Evolutionary conservation across 1,140 invertebrate species (phyloP).

Genomic region (Drosophila funebris): DNA sequence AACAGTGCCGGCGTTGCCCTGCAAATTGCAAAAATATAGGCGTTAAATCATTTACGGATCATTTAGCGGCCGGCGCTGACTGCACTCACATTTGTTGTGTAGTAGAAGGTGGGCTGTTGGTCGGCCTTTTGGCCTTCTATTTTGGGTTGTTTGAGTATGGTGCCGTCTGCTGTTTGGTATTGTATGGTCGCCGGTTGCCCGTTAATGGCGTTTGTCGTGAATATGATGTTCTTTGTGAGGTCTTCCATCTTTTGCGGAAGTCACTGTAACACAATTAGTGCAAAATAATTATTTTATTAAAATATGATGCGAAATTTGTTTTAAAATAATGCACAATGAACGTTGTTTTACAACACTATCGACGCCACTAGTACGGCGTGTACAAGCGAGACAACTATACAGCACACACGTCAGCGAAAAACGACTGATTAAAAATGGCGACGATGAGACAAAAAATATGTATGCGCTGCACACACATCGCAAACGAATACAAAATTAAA

Average conservation of each 20-base stretch:
- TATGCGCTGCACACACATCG: slow-evolving; percentile 51
- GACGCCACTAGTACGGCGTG: slow-evolving; percentile 31
- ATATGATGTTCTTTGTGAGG: slow-evolving; percentile 83
- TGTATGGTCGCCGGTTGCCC: slow-evolving; percentile 82
- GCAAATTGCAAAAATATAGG: background rate
- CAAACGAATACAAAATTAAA: slow-evolving; percentile 43
- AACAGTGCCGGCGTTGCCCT: slow-evolving; percentile 85
- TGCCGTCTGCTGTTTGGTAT: slow-evolving; percentile 82
- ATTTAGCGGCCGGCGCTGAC: background rate
- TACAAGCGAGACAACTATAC: slow-evolving; percentile 43
- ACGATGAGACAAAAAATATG: slow-evolving; percentile 72
- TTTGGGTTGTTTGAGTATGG: slow-evolving; percentile 82
- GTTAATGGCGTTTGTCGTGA: slow-evolving; percentile 78
- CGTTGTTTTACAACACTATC: slow-evolving; percentile 59
- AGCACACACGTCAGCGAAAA: slow-evolving; percentile 64
- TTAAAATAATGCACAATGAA: slow-evolving; percentile 26
- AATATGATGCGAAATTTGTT: slow-evolving; percentile 23
- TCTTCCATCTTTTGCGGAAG: slow-evolving; percentile 73
- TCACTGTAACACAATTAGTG: slow-evolving; percentile 35
- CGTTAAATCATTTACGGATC: background rate
- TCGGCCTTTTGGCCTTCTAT: slow-evolving; percentile 80
- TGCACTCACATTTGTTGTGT: slow-evolving; percentile 87
- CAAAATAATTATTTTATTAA: background rate
- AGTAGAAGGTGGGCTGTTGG: slow-evolving; percentile 88
- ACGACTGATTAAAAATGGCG: slow-evolving; percentile 76